Evolutionary conservation across 2,113 vertebrate genomes (phyloP).

Genomic region (Myanophis thanlyinensis): DNA sequence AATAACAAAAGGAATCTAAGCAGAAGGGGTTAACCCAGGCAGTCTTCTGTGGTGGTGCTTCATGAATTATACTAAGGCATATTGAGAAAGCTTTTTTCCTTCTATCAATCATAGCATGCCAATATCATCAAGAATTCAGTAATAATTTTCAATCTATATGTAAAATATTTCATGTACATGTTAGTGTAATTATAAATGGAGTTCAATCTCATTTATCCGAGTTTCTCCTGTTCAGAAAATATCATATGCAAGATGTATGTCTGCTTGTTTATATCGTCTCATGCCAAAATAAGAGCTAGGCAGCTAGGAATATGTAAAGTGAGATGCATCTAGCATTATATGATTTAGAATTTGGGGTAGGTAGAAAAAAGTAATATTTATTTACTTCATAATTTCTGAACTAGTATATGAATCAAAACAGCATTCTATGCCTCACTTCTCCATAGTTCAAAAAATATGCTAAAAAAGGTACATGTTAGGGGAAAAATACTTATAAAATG

Average conservation of each 20-base stretch:
- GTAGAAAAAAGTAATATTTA: neutral
- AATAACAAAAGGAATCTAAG: conserved; percentile 23
- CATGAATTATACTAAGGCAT: neutral
- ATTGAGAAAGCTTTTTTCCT: conserved; percentile 9
- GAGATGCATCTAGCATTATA: neutral
- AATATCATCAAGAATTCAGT: neutral
- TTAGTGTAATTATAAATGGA: neutral
- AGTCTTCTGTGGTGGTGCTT: neutral
- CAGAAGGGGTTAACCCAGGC: conserved; percentile 15
- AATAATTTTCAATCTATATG: neutral
- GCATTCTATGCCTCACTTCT: neutral
- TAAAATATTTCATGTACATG: neutral
- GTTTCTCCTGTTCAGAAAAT: neutral
- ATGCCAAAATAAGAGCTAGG: neutral
- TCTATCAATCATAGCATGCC: neutral
- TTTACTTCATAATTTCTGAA: neutral
- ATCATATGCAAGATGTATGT: neutral
- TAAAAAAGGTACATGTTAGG: neutral
- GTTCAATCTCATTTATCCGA: neutral
- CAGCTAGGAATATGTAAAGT: neutral
- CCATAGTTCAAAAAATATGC: neutral
- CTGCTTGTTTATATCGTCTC: neutral
- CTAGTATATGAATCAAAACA: neutral
- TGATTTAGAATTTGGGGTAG: neutral
- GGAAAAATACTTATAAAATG: neutral